Evolutionary conservation across 1,140 invertebrate genomes (phyloP).

Genomic region (Drosophila seguyi): DNA sequence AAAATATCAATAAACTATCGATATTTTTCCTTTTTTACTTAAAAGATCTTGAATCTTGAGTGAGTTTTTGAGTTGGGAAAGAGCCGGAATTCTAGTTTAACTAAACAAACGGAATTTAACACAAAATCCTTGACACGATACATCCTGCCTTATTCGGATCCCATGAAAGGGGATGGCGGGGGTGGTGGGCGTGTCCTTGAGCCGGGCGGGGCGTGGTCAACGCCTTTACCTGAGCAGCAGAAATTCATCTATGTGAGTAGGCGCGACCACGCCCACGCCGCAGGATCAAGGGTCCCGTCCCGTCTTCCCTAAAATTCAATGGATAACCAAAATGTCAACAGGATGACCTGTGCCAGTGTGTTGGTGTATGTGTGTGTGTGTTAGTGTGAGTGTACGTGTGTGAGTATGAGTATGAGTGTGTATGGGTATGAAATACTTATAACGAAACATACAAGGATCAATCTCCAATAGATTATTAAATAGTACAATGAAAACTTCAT

Average conservation of each 20-base stretch:
- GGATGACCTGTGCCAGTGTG: constrained; percentile 30
- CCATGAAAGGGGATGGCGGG: constrained; percentile 10
- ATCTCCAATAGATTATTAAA: constrained; percentile 81
- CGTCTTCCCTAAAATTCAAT: constrained; percentile 9
- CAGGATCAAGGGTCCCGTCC: constrained; percentile 35
- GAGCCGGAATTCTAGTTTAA: constrained; percentile 56
- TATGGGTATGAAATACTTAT: constrained; percentile 55
- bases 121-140: constrained; percentile 48
- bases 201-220: constrained; percentile 36
- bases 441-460: constrained; percentile 81
- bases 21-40: neutral
- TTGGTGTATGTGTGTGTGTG: constrained; percentile 40
- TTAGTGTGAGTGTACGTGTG: constrained; percentile 15
- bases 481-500: constrained; percentile 82
- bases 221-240: constrained; percentile 81
- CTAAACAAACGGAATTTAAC: constrained; percentile 69
- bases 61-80: constrained; percentile 17
- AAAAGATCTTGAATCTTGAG: constrained; percentile 17
- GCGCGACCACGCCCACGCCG: constrained; percentile 49
- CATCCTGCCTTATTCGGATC: constrained; percentile 5
- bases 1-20: neutral
- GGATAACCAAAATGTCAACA: neutral
- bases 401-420: constrained; percentile 45
- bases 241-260: constrained; percentile 81
- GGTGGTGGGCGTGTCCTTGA: constrained; percentile 18